Evolutionary conservation across 2,113 vertebrate genomes (phyloP).

Genomic region (Dasypus novemcinctus): DNA sequence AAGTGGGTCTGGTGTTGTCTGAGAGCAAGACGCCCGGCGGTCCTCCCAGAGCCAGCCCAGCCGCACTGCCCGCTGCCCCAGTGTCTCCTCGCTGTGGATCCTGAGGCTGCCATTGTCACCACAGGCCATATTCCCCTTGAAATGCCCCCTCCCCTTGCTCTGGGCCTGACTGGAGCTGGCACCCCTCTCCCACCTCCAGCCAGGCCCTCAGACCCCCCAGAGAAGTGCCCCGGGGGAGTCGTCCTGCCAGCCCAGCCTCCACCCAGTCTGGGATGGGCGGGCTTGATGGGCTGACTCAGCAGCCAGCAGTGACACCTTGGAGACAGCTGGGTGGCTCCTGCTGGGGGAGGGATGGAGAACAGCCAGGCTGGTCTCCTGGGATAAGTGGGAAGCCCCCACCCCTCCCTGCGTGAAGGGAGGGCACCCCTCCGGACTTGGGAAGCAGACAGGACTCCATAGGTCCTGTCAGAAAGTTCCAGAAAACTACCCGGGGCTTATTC

Average conservation of each 20-base stretch:
- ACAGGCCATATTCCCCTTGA: background rate
- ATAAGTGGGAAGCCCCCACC: background rate
- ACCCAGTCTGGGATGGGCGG: background rate
- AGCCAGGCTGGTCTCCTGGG: background rate
- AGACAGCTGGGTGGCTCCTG: background rate
- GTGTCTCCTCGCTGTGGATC: background rate
- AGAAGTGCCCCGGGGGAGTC: background rate
- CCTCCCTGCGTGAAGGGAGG: background rate
- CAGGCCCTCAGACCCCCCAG: background rate
- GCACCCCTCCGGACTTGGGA: background rate
- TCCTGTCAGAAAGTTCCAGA: background rate
- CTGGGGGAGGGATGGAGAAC: no score
- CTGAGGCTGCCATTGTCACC: background rate
- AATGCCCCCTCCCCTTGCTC: background rate
- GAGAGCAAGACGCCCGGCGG: background rate
- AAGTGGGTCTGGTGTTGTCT: background rate
- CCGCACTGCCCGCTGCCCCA: background rate
- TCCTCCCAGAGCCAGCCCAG: background rate
- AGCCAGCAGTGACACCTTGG: background rate
- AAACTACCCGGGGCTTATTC: background rate
- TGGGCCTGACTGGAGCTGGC: background rate
- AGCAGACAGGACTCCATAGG: background rate
- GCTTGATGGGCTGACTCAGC: slow-evolving; percentile 47
- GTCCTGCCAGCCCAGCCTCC: background rate
- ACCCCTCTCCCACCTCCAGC: background rate